Percentiles rank a stretch among this genome's conserved stretches.
phyloP scores from a whole-genome alignment of 2,888 invertebrate species.

The Agrotis ipsilon region DNA sequence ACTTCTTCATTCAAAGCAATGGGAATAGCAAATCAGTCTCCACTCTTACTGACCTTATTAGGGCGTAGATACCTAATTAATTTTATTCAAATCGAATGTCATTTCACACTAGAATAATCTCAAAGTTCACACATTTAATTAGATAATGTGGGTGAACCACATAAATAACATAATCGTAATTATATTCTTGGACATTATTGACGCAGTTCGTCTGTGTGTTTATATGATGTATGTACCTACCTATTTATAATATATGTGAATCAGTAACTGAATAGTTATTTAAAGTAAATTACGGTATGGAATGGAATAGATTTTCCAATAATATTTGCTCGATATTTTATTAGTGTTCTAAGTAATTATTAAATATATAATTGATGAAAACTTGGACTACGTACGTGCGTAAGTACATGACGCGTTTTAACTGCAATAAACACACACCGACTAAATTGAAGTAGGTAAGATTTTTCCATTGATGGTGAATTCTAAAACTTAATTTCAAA shows the following conservation, averaged over 20 bases:
- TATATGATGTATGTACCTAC: background rate
- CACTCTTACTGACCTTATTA: background rate
- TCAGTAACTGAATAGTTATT: slow-evolving; percentile 36
- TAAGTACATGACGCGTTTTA: no score
- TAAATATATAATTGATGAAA: background rate
- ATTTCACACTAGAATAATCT: slow-evolving; percentile 61
- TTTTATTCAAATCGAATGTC: slow-evolving; percentile 47
- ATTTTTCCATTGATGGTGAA: no score
- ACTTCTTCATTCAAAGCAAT: no score
- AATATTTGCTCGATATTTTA: slow-evolving; percentile 20
- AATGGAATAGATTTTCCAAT: slow-evolving; percentile 12
- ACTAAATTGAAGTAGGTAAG: no score
- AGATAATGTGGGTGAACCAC: slow-evolving; percentile 66
- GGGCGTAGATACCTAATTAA: background rate
- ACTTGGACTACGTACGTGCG: background rate
- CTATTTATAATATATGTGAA: slow-evolving; percentile 23
- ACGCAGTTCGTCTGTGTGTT: slow-evolving; percentile 42
- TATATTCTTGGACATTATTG: slow-evolving; percentile 61
- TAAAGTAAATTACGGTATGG: slow-evolving; percentile 11
- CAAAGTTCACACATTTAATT: slow-evolving; percentile 69
- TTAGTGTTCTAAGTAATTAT: background rate
- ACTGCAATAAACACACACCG: no score
- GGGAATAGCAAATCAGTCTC: no score
- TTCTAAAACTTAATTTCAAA: no score
- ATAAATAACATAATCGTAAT: slow-evolving; percentile 56